Evolutionary conservation across 1,140 invertebrate genomes (phyloP), one percentile per base, ranked within the genome.

Genomic region (Prorops nasuta): DNA sequence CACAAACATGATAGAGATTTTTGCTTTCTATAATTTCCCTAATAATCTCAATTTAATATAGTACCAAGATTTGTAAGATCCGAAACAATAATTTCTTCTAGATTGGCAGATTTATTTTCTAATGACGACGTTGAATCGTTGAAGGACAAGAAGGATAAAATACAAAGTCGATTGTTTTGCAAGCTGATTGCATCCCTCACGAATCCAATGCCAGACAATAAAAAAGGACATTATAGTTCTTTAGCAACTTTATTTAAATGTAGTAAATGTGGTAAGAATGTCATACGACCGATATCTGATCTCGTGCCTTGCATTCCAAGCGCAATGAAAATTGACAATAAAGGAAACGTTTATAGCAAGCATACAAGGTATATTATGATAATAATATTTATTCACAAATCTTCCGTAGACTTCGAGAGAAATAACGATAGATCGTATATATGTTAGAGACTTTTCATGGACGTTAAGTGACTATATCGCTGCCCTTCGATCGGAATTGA

Each of bases 401-500:
- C 24, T 53, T 44, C 52, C 22, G 44, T n/a, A 44, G 32, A 51
- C 45, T 52, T 35, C 49, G 46, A 39, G 36, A 56, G 32, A 28
- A 48, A 40, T 47, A n/a, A 24, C 24, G 12, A 41, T 40, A 36
- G 38, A 9, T 45, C 2, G 18, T 18, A 15, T 55, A 51, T 63
- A 44, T 59, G 66, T 46, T 62, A 89, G 88, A 60, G 92, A 96
- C 57, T 58, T 80, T 9, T 80, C 79, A 1, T 96, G 92, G 91
- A 88, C 88, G 60, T 77, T 96, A 8, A 91, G 88, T 60, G 86
- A 89, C 34, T 91, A 91, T 63, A 85, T 96, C 7, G 66, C 85
- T 8, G 81, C 84, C 51, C 71, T 95, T 15, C 86, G 89, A 62
- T 82, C 82, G 7, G 86, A 91, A 56, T 76, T 94, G 24, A 88